Evolutionary conservation across 1,140 invertebrate species (phyloP), one percentile per base, ranked within the genome.

Genomic region (Drosophila nannoptera): DNA sequence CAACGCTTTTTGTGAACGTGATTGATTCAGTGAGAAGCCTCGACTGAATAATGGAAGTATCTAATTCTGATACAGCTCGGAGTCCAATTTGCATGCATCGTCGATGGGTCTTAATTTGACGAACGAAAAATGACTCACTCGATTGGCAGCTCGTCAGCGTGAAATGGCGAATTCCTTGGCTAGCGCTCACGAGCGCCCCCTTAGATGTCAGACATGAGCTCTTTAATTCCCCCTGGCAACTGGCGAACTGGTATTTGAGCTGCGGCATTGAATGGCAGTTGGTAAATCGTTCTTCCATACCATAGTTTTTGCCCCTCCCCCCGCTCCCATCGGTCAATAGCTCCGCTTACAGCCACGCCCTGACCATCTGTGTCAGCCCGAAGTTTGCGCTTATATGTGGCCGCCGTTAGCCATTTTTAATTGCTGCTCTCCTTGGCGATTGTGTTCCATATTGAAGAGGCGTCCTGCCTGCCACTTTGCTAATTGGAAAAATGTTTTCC

Each of bases 401-500:
- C 58, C 69, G n/a, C 45, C 42, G 48, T 42, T 64, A 66, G 61
- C 61, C 14, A 60, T 75, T 78, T 78, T 83, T 82, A 82, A 82
- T 82, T 83, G 78, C 67, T 65, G 53, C 62, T 78, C 58, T 67
- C 54, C 48, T 63, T 50, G 22, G 33, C 50, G 29, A 55, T 50
- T 64, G 60, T 31, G 32, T 49, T 52, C 40, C 45, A 58, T 78
- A 62, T 55, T 52, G 43, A 35, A 54, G 22, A 56, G 38, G 45
- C 55, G 43, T 43, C 33, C 12, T 31, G 32, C 50, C 22, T 58
- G 67, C 35, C 62, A 65, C 72, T 82, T 75, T 63, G 66, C 75
- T 82, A 83, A 82, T 82, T 82, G 78, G 33, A 31, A 82, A 76
- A 73, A 75, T 64, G 55, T 46, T 73, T 60, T 38, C 7, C 43